Conservation (phyloP, 2,113 vertebrate species). For the Myotis davidii region DNA sequence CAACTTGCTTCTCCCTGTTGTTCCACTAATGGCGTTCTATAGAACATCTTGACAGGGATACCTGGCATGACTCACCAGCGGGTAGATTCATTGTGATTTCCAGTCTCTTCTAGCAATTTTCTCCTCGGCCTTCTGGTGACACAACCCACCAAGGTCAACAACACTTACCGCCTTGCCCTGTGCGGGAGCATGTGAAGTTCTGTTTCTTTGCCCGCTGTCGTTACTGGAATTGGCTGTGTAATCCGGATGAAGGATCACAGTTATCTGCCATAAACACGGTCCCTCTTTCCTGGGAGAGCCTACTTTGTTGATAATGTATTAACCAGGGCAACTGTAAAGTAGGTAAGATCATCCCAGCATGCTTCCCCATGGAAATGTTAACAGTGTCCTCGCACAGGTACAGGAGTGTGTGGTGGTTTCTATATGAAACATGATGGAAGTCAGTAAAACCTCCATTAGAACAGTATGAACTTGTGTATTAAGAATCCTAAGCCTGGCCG, state of each 20-base stretch:
- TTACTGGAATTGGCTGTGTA: slow-evolving; percentile 26
- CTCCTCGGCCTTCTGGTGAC: slow-evolving; percentile 57
- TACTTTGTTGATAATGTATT: background rate
- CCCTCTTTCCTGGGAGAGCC: background rate
- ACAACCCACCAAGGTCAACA: slow-evolving; percentile 58
- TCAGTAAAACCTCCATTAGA: background rate
- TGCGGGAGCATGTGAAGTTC: slow-evolving; percentile 1
- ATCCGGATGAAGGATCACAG: background rate
- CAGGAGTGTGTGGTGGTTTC: background rate
- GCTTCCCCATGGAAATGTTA: background rate
- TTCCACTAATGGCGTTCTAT: slow-evolving; percentile 54
- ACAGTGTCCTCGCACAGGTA: background rate
- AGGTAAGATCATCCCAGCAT: background rate
- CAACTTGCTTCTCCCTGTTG: slow-evolving; percentile 52
- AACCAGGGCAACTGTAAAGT: background rate
- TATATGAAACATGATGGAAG: background rate
- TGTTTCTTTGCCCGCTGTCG: slow-evolving; percentile 41
- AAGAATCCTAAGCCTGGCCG: background rate
- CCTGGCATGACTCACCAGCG: slow-evolving; percentile 34
- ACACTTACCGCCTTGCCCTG: background rate
- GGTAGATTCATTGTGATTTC: slow-evolving; percentile 67
- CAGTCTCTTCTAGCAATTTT: slow-evolving; percentile 69
- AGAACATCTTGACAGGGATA: slow-evolving; percentile 62
- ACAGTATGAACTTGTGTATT: background rate
- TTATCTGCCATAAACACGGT: slow-evolving; percentile 36